These are phyloP conservation scores for Pogonus chalceus DNA, from an alignment of 1,140 invertebrate species.

Conservation along the genomic window DNA sequence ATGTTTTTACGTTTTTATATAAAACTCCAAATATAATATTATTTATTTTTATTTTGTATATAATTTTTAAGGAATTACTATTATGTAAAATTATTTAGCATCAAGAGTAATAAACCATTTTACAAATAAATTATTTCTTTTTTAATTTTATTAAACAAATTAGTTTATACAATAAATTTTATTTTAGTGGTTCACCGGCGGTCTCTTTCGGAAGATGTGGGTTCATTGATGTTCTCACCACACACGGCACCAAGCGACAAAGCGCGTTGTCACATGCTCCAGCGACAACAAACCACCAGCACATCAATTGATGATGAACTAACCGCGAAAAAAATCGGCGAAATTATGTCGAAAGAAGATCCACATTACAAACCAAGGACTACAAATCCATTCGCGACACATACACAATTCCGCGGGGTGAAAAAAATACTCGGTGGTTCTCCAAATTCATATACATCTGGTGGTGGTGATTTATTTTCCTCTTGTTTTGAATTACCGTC, in stretches of 20 bases:
- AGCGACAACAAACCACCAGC: constrained; percentile 29
- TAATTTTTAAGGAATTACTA: too few relatives aligned
- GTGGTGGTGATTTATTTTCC: constrained; percentile 51
- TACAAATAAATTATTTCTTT: too few relatives aligned
- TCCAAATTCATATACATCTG: constrained; percentile 35
- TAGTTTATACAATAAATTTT: constrained; percentile 9
- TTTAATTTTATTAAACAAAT: constrained; percentile 1
- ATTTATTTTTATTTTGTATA: too few relatives aligned
- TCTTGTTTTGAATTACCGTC: constrained; percentile 65
- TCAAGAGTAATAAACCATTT: too few relatives aligned
- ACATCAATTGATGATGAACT: constrained; percentile 29
- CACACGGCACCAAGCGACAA: constrained; percentile 55
- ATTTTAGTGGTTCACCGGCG: constrained; percentile 48
- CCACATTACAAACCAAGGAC: constrained; percentile 61
- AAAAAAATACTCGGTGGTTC: constrained; percentile 64
- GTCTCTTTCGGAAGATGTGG: constrained; percentile 58
- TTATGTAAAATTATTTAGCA: too few relatives aligned
- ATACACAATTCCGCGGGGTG: constrained; percentile 56
- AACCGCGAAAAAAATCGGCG: constrained; percentile 51
- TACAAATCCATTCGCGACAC: constrained; percentile 60
- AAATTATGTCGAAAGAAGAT: constrained; percentile 69
- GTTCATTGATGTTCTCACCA: constrained; percentile 40
- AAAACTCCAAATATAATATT: too few relatives aligned
- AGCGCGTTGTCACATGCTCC: constrained; percentile 55
- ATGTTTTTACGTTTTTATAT: too few relatives aligned